A percentile compares a stretch with the other conserved stretches of the same genome.
These are phyloP conservation scores for Noctua pronuba DNA, from an alignment of 2,888 invertebrate genomes.

Conservation along the genomic window DNA sequence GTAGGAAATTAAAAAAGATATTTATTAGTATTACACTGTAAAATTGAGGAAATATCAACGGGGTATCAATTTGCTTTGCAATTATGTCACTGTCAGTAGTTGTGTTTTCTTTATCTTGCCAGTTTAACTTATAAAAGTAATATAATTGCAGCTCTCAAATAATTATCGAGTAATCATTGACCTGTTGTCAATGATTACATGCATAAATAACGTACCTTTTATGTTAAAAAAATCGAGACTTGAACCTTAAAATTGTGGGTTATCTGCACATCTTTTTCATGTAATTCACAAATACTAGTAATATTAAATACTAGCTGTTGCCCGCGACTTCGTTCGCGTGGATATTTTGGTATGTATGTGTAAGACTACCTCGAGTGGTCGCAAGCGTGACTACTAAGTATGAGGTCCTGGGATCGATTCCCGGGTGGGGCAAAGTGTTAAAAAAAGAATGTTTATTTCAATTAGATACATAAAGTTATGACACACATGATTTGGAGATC, in stretches of 20 bases:
- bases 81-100: background rate
- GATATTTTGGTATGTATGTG: too few species aligned
- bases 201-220: background rate
- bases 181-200: background rate
- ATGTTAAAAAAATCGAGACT: too few species aligned
- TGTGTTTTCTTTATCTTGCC: background rate
- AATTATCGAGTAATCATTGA: background rate
- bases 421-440: too few species aligned
- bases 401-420: too few species aligned
- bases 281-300: background rate
- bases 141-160: conserved; percentile 2
- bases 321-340: too few species aligned
- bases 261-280: conserved; percentile 6
- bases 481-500: too few species aligned
- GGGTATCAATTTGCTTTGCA: background rate
- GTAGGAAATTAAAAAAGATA: background rate
- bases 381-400: too few species aligned
- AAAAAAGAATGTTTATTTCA: too few species aligned
- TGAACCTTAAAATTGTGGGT: conserved; percentile 15
- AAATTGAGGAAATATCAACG: background rate
- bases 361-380: too few species aligned
- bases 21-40: background rate
- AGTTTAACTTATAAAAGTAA: background rate
- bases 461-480: too few species aligned
- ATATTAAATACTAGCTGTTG: too few species aligned